Evolutionary conservation across 1,140 invertebrate species (phyloP).

Genomic region (Sarcophaga peregrina): DNA sequence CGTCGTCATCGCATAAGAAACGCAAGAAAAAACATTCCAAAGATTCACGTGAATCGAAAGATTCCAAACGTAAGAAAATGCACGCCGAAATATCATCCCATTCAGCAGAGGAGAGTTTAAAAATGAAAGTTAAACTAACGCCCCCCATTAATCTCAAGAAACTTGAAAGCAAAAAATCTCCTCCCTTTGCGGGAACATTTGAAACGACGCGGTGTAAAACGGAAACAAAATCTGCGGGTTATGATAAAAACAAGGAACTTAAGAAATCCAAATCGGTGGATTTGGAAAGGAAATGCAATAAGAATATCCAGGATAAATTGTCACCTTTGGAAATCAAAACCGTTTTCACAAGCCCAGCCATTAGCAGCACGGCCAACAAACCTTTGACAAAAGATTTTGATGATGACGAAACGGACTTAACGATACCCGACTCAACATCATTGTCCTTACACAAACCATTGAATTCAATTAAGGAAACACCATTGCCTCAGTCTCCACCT

Average conservation of each 20-base stretch:
- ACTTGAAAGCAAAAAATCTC: constrained; percentile 55
- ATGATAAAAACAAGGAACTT: not conserved
- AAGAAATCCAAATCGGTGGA: not conserved
- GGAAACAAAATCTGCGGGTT: no score
- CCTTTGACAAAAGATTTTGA: constrained; percentile 31
- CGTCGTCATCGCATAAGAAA: constrained; percentile 60
- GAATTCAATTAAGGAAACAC: constrained; percentile 48
- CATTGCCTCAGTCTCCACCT: constrained; percentile 58
- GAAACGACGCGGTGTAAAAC: no score
- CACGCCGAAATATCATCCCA: constrained; percentile 64
- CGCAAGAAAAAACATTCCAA: constrained; percentile 66
- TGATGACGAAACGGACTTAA: constrained; percentile 18
- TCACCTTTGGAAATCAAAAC: constrained; percentile 50
- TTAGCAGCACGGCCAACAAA: not conserved
- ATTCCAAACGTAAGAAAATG: constrained; percentile 59
- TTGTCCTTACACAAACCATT: constrained; percentile 43
- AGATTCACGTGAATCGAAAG: constrained; percentile 60
- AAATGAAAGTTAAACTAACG: constrained; percentile 66
- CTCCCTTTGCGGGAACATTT: not conserved
- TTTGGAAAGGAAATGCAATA: not conserved
- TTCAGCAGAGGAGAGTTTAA: constrained; percentile 56
- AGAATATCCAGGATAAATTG: constrained; percentile 3
- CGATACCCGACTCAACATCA: constrained; percentile 1
- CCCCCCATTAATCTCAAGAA: constrained; percentile 53
- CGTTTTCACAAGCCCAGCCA: constrained; percentile 54